Conservation (phyloP, 2,888 invertebrate genomes). For the Epistrophe grossulariae region DNA sequence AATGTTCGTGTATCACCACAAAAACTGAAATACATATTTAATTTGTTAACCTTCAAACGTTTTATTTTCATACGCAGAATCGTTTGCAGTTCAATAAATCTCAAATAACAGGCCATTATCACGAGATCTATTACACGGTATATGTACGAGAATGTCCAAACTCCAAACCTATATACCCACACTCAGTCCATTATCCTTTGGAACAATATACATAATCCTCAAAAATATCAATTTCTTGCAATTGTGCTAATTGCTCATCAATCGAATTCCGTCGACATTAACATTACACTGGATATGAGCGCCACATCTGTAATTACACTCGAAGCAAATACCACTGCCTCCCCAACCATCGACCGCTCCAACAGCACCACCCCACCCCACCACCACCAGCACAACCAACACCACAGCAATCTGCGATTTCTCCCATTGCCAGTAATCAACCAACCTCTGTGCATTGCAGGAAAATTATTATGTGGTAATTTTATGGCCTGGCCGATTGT, state of each 20-base stretch:
- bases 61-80: slow-evolving; percentile 9
- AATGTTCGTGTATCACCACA: no score
- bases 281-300: slow-evolving; percentile 27
- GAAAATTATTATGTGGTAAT: slow-evolving; percentile 80
- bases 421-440: slow-evolving; percentile 12
- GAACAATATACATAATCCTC: slow-evolving; percentile 39
- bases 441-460: slow-evolving; percentile 42
- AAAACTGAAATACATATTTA: neutral
- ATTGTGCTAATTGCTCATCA: slow-evolving; percentile 75
- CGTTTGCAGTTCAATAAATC: slow-evolving; percentile 56
- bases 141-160: neutral
- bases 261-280: slow-evolving; percentile 64
- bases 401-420: slow-evolving; percentile 7
- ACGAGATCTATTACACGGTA: slow-evolving; percentile 13
- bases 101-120: slow-evolving; percentile 50
- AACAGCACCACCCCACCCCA: neutral
- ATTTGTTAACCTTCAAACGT: neutral
- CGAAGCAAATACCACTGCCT: slow-evolving; percentile 18
- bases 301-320: slow-evolving; percentile 69
- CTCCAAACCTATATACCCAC: neutral
- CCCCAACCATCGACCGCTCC: slow-evolving; percentile 11
- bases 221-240: slow-evolving; percentile 72
- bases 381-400: slow-evolving; percentile 1
- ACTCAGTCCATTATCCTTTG: neutral
- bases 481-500: slow-evolving; percentile 77